phyloP scores from a whole-genome alignment of 2,113 vertebrate genomes.

The Engystomops pustulosus region DNA sequence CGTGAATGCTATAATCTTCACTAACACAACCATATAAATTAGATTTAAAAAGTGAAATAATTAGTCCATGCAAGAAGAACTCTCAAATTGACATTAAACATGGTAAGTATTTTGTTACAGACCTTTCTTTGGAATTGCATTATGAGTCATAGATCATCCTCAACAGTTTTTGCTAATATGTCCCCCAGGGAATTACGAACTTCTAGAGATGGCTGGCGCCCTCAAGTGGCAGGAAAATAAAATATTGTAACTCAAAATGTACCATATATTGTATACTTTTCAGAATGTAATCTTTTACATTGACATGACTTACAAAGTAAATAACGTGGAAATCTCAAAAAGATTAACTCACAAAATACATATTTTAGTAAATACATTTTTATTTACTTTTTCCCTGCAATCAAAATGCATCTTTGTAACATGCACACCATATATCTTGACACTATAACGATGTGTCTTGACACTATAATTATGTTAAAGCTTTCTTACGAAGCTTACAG shows the following conservation, averaged over 20 bases:
- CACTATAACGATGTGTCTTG: no score
- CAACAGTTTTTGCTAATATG: constrained; percentile 45
- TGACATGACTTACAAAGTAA: no score
- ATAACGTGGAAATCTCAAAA: no score
- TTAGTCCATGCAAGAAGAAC: constrained; percentile 49
- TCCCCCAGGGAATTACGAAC: not conserved
- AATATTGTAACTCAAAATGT: not conserved
- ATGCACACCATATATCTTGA: no score
- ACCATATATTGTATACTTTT: no score
- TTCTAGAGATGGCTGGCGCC: not conserved
- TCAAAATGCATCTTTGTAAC: no score
- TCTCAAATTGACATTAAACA: constrained; percentile 57
- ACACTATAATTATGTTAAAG: no score
- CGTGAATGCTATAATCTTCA: constrained; percentile 28
- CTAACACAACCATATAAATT: constrained; percentile 47
- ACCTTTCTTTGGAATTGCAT: constrained; percentile 27
- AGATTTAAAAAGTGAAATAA: constrained; percentile 55
- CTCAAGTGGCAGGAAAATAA: constrained; percentile 9
- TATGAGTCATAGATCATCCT: constrained; percentile 49
- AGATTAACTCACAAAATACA: no score
- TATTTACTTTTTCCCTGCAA: no score
- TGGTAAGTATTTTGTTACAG: constrained; percentile 51
- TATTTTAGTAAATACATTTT: no score
- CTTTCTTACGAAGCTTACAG: no score
- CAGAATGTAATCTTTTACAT: no score